Base-by-base conservation (phyloP, 2,797 vertebrate genomes). In the Chelon auratus region DNA sequence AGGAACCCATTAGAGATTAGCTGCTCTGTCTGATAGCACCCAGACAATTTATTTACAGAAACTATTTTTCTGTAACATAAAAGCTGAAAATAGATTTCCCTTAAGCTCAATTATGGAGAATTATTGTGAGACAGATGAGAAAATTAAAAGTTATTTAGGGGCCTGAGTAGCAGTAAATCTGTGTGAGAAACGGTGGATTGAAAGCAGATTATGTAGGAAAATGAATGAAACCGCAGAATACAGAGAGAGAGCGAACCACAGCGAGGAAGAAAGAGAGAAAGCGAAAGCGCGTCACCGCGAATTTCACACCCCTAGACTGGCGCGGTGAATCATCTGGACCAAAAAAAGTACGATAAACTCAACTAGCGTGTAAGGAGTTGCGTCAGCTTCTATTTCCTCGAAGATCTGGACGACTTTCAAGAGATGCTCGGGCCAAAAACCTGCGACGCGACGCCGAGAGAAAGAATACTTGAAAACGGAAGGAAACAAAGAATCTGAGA, bases 351-450 rank as follows among this genome's bases (percentile, higher is more conserved):
- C 39, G 62, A 80, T 72, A 81, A 87, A 89, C 72, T 77, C 74
- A 84, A 85, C 78, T 58, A 84, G 75, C 61, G 66, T 91, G 88
- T 87, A 93, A 93, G 92, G 80, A 85, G 75, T 91, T 91, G 82
- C 82, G 56, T 91, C 89, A 90, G 80, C 73, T 84, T 78, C 69
- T 62, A 75, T 84, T 87, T 83, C 75, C 75, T 80, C 52, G 61
- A 80, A 83, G 81, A 83, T 85, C 69, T 90, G 87, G 86, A 89
- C 53, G 58, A 62, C 30, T 79, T 91, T 89, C 85, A 86, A 66
- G 64, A 87, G 85, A 92, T 66, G 72, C 72, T 70, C 59, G 33
- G 40, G 82, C 87, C 87, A 80, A 92, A 87, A 71, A 40, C 57
- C 78, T 55, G 71, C 73, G 67, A 81, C 80, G 81, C 63, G 63